Evolutionary conservation across 2,888 invertebrate genomes (phyloP), one percentile per base, ranked within the genome.

Genomic region (Leptura quadrifasciata): DNA sequence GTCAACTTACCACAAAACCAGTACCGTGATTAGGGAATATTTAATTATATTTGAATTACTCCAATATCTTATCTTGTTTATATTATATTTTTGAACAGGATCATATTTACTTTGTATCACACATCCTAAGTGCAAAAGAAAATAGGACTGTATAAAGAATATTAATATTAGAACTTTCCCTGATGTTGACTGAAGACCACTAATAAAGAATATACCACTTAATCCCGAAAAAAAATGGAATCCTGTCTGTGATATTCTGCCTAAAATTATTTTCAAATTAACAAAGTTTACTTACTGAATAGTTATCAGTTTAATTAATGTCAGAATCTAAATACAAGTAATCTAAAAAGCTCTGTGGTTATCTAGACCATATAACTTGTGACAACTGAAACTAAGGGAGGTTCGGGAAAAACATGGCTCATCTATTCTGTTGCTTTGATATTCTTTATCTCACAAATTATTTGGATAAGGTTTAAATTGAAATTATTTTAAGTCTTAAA

Each of bases 181-280:
- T 74, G 75, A 70, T 27, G 54, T 69, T 15, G 82, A 80, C 21
- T 81, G 80, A 8, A 84, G 69, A 47, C 79, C 77, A 64, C 68
- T 74, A 60, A 84, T 57, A 55, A 84, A 78, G 74, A 81, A 83
- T 24, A 84, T 69, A 75, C 85, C 85, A 75, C 78, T 77, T 35
- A 75, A 61, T 64, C 82, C 81, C 70, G 83, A 83, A 54, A 84
- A 72, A 68, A 82, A 60, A 74, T 85, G 85, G 74, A 82, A 84
- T 39, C 81, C 24, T 24, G 65, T 68, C 68, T 82, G 78, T 58
- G 82, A 78, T 65, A 79, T 24, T 70, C 61, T 79, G 24, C 76
- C 79, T 79, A 72, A 70, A 79, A 77, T 9, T 27, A 55, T 35
- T 58, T 55, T 35, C 21, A 39, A 72, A 60, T 57, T 8, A 24